Conservation (phyloP, 2,113 vertebrate genomes). For the Lagenorhynchus albirostris region DNA sequence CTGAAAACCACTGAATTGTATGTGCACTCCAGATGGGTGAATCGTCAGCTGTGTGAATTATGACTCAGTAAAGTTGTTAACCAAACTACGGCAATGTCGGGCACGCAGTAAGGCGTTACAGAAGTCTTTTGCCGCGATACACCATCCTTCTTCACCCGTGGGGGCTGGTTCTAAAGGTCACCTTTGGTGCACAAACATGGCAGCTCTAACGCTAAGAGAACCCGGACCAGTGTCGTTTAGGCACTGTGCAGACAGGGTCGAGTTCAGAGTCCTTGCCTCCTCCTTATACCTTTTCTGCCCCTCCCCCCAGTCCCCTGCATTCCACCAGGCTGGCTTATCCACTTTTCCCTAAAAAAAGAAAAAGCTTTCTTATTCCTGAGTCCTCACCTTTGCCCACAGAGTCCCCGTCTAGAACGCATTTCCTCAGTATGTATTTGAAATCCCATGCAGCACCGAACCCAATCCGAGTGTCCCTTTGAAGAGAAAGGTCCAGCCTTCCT, state of each 20-base stretch:
- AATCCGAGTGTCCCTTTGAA: too few relatives aligned
- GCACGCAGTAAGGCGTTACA: rapidly evolving
- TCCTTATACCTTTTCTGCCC: too few relatives aligned
- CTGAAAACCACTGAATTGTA: rapidly evolving
- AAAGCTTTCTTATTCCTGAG: background rate
- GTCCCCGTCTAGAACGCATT: rapidly evolving
- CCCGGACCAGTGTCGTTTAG: rapidly evolving
- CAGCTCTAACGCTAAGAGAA: rapidly evolving
- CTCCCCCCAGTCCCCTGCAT: background rate
- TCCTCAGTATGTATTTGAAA: rapidly evolving
- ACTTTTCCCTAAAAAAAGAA: background rate
- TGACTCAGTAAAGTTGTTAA: background rate
- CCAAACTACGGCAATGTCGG: rapidly evolving
- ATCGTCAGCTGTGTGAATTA: rapidly evolving
- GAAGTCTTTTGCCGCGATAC: rapidly evolving
- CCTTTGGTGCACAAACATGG: rapidly evolving
- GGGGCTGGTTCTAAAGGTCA: background rate
- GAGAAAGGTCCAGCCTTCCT: background rate
- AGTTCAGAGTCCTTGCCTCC: too few relatives aligned
- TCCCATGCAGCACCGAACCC: rapidly evolving
- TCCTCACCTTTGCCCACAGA: rapidly evolving
- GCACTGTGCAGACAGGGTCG: rapidly evolving
- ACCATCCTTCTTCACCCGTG: background rate
- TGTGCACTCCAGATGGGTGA: rapidly evolving
- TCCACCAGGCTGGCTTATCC: background rate